Conservation (phyloP, 2,888 invertebrate genomes). For the Callyntrura sp. region DNA sequence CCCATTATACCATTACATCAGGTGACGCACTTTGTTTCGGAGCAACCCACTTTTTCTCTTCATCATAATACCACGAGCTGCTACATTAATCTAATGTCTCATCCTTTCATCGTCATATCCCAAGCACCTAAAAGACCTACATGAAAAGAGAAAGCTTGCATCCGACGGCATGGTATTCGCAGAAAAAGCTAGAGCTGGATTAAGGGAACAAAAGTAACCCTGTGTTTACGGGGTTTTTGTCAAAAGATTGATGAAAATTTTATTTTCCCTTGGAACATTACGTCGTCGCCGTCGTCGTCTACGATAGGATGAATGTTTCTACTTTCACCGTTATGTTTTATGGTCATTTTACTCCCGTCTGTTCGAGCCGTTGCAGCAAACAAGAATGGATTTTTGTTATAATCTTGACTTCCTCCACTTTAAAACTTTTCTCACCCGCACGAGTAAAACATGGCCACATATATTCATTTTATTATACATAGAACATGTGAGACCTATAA, state of each 20-base stretch:
- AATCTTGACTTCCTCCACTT: slow-evolving; percentile 34
- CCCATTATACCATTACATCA: not conserved
- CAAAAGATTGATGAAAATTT: slow-evolving; percentile 69
- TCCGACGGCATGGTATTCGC: slow-evolving; percentile 24
- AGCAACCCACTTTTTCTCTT: slow-evolving; percentile 20
- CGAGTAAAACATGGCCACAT: slow-evolving; percentile 2
- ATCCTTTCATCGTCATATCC: slow-evolving; percentile 41
- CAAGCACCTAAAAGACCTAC: too few species aligned
- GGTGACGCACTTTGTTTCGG: not conserved
- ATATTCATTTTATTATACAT: slow-evolving; percentile 23
- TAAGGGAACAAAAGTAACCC: not conserved
- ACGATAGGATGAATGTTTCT: slow-evolving; percentile 8
- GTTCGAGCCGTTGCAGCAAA: not conserved
- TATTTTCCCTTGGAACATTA: slow-evolving; percentile 43
- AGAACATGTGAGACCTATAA: not conserved
- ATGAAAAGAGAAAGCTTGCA: not conserved
- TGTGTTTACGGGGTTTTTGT: slow-evolving; percentile 28
- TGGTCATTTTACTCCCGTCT: not conserved
- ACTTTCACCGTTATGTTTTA: not conserved
- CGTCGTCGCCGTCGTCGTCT: not conserved
- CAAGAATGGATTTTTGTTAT: not conserved
- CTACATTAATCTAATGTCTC: slow-evolving; percentile 45
- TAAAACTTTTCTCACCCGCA: not conserved
- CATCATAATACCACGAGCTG: not conserved
- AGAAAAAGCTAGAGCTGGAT: slow-evolving; percentile 30